These are phyloP conservation scores for Bufotes viridis DNA, from an alignment of 2,797 vertebrate species.

Conservation along the genomic window DNA sequence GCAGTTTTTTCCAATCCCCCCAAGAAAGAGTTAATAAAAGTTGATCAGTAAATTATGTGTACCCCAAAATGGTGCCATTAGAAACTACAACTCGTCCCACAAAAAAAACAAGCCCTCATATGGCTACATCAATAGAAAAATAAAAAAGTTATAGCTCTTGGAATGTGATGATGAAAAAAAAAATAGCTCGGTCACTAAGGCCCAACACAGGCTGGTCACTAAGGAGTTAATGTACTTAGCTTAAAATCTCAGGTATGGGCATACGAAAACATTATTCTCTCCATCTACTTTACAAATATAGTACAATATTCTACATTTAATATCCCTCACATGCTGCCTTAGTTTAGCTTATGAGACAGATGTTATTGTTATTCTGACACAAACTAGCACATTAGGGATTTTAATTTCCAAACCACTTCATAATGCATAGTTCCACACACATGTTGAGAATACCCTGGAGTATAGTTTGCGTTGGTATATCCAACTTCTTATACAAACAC, in stretches of 20 bases:
- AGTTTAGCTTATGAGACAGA: conserved; percentile 51
- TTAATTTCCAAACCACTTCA: conserved; percentile 47
- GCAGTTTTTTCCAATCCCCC: no score
- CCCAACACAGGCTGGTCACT: no score
- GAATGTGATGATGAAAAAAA: no score
- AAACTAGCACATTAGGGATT: conserved; percentile 54
- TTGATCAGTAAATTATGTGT: no score
- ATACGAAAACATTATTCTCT: not conserved
- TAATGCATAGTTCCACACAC: conserved; percentile 50
- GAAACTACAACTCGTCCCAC: no score
- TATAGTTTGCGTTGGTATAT: conserved; percentile 48
- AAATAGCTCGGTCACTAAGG: no score
- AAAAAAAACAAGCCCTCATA: no score
- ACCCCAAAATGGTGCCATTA: no score
- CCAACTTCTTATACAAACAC: conserved; percentile 51
- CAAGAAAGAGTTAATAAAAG: no score
- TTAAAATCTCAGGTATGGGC: not conserved
- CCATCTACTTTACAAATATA: not conserved
- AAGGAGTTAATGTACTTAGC: not conserved
- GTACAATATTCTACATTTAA: conserved; percentile 21
- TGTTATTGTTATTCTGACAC: conserved; percentile 58
- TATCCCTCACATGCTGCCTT: conserved; percentile 34
- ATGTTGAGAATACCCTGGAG: conserved; percentile 44
- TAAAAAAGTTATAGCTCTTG: no score
- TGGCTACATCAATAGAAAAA: no score